Evolutionary conservation across 92 coral and sea anemone species (phyloP), one percentile per base, ranked within the genome.

Genomic region (Desmophyllum pertusum): DNA sequence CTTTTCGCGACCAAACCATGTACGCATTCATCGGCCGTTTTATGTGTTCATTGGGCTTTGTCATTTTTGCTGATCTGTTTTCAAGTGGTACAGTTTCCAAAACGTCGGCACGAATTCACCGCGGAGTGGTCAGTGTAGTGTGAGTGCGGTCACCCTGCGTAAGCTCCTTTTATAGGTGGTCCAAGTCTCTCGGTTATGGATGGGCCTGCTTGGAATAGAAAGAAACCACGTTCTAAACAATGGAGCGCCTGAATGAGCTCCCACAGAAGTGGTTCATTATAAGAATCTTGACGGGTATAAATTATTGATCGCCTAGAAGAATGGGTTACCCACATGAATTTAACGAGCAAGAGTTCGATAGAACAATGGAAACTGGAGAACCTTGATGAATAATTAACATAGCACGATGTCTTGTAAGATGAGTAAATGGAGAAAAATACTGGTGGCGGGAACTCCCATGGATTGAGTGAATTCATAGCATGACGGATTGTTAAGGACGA

Each of bases 1-100:
- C 99, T 37, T 95, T 97, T 55, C 99, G 90, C 48, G 99, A 97
- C 99, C 99, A 97, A n/a, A 97, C 99, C 99, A 97, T 97, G 73
- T 97, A 97, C 2, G 99, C 99, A 88, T 97, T 97, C 99, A 97
- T 97, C 19, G 99, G 99, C 65, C 99, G 93, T 80, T 97, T 97
- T 59, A 97, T 97, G 87, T 97, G 99, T 64, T 97, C 98, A 72
- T 75, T 78, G 67, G 98, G 96, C 57, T 95, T 92, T 33, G 99
- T 92, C 99, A 97, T 97, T 57, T 66, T 43, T 80, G 73, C 57
- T 51, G 76, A 51, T 73, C 13, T 37, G 17, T 46, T 48, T 33
- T 48, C 78, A 64, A 73, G 72, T 79, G 81, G 69, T 75, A 75
- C 81, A 84, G 74, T 73, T 84, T 76, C 80, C 36, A 45, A 59